Base-by-base conservation (phyloP, 1,140 invertebrate genomes). In the Drosophila pseudoobscura region DNA sequence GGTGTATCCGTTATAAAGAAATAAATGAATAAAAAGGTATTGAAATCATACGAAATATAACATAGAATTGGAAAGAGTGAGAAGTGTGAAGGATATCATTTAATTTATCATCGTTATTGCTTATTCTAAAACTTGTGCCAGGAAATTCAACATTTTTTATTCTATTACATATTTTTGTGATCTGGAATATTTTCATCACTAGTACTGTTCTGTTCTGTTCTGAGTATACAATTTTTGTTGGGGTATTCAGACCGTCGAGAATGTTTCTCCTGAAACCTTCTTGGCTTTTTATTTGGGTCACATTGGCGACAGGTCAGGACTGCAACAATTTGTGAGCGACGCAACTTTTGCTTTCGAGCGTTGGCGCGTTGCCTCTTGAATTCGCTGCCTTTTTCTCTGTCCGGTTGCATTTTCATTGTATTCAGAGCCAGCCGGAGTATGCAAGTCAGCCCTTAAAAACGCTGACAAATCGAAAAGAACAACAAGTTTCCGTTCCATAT, bases 381-480 rank as follows among this genome's bases (percentile, higher is more conserved):
- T 50, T 64, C 11, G 35, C 11, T 39, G 4, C 11, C 35, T 5
- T 39, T 4, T 8, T 11, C 35, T 39, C 11, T 4, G 4, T 13
- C 35, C 11, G 35, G 11, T 39, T 39, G 35, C 9, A 39, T 13
- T 39, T 39, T 4, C 65, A 54, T 82, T 83, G 59, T 78, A 1
- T 15, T 76, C n/a, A 5, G 24, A 77, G 39, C 6, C 20, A 46
- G 22, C 29, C 17, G 57, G 31, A 54, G 57, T 69, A 45, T 87
- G 82, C 80, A 87, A 85, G 82, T 85, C 82, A 85, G 82, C 59
- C 74, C 74, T 78, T 80, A 87, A 78, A 77, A 62, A 65, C 29
- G 82, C 77, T 85, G 80, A 85, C 83, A 61, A 85, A 61, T 56
- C 45, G 55, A 41, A 6, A 3, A 43, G 6, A 45, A 44, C 39